Conservation (phyloP, 2,113 vertebrate species). For the Rhinoderma darwinii region DNA sequence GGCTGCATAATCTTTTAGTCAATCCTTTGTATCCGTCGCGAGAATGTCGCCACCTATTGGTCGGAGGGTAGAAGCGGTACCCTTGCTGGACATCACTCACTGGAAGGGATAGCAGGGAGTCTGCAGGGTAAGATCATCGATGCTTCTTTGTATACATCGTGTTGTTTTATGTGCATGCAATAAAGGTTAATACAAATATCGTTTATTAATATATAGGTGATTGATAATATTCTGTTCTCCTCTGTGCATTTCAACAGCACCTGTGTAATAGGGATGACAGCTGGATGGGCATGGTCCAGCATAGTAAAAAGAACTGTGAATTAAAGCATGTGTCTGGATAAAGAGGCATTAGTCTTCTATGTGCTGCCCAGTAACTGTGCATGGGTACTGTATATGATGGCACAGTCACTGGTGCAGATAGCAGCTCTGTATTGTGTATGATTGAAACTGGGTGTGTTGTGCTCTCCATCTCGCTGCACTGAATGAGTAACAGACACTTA, state of each 20-base stretch:
- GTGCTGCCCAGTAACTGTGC: background rate
- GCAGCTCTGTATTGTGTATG: background rate
- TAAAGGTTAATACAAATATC: background rate
- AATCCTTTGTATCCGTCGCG: background rate
- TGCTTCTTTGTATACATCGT: conserved; percentile 17
- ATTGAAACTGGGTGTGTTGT: conserved; percentile 40
- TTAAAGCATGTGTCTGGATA: background rate
- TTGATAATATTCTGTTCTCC: background rate
- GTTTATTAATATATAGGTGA: background rate
- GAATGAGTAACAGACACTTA: background rate
- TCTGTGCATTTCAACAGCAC: background rate
- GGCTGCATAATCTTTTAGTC: background rate
- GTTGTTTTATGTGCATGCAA: background rate
- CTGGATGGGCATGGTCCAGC: conserved; percentile 29
- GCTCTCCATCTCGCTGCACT: background rate
- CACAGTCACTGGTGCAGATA: background rate
- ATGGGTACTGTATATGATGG: background rate
- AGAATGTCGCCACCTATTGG: conserved; percentile 20
- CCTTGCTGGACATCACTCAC: conserved; percentile 36
- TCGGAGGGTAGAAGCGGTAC: conserved; percentile 21
- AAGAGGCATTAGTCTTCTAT: background rate
- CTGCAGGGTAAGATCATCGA: conserved; percentile 43
- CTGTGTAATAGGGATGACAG: background rate
- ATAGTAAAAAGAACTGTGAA: background rate
- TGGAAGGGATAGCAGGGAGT: conserved; percentile 4